phyloP scores from a whole-genome alignment of 2,888 invertebrate genomes.

The Tuta absoluta region DNA sequence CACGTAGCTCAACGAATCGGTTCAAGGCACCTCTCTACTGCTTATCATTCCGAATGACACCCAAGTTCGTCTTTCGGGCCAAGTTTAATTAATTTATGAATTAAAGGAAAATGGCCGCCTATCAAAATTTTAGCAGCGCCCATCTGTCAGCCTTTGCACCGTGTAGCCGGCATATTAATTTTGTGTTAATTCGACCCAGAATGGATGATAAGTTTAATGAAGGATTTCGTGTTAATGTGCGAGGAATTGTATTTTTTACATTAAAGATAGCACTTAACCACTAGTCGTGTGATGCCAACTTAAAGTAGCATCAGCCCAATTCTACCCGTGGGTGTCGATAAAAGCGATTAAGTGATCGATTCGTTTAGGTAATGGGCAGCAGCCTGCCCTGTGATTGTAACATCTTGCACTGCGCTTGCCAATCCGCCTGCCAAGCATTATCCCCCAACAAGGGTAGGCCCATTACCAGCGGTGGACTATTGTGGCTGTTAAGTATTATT shows the following conservation, averaged over 20 bases:
- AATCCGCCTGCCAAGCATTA: too few relatives aligned
- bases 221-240: conserved; percentile 1
- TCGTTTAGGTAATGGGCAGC: too few relatives aligned
- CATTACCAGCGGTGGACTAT: too few relatives aligned
- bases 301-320: too few relatives aligned
- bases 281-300: too few relatives aligned
- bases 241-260: neutral
- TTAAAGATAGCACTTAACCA: too few relatives aligned
- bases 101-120: conserved; percentile 56
- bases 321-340: too few relatives aligned
- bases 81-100: conserved; percentile 78
- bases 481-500: too few relatives aligned
- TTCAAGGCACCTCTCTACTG: conserved; percentile 14
- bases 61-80: conserved; percentile 51
- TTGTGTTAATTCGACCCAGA: conserved; percentile 21
- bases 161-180: conserved; percentile 27
- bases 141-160: conserved; percentile 40
- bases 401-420: too few relatives aligned
- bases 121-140: conserved; percentile 55
- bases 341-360: too few relatives aligned
- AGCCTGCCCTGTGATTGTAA: too few relatives aligned
- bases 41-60: conserved; percentile 73
- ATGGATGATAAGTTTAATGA: conserved; percentile 21
- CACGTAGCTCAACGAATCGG: neutral
- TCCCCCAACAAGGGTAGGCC: too few relatives aligned